Evolutionary conservation across 2,797 vertebrate genomes (phyloP), one percentile per base, ranked within the genome.

Genomic region (Fistularia commersonii): DNA sequence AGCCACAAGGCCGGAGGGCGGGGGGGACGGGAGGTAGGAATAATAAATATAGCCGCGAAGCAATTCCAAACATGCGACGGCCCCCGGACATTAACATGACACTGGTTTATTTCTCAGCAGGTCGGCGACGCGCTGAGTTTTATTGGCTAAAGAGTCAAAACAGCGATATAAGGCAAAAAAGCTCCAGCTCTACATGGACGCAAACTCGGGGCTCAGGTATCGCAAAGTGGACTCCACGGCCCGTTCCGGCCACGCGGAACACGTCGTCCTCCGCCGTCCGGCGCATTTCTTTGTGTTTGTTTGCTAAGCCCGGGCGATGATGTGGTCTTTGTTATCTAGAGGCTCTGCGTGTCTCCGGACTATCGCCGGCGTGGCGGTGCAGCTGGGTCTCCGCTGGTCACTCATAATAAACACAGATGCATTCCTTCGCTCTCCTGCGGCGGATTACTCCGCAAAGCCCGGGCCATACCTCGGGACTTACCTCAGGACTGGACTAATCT

Each of bases 401-500:
- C 48, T 74, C 57, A 56, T 64, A 69, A 73, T 40, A 77, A 72
- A 72, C 61, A 79, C 48, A 76, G 64, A 80, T 82, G 71, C 72
- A 83, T 86, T 87, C 80, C 77, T 81, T 40, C 66, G 37, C 51
- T 68, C 69, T 77, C 71, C 60, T 64, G 56, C 45, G 62, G 54
- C 64, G 52, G 69, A 80, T 72, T 87, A 88, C 85, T 88, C 74
- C 56, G 48, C 57, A 85, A 85, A 78, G 71, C 78, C 72, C 65
- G 68, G 74, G 78, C 78, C 74, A 79, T 71, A 79, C 62, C 71
- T 70, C 66, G 62, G 69, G 81, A 73, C n/a, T 88, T 83, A 87
- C 76, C 79, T 75, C 68, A 58, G 71, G 78, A 63, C 47, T 81
- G 69, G 69, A 70, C 77, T 87, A 87, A 88, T 89, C 86, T 83